Evolutionary conservation across 2,888 invertebrate species (phyloP), one percentile per base, ranked within the genome.

Genomic region (Linnaemya tessellans): DNA sequence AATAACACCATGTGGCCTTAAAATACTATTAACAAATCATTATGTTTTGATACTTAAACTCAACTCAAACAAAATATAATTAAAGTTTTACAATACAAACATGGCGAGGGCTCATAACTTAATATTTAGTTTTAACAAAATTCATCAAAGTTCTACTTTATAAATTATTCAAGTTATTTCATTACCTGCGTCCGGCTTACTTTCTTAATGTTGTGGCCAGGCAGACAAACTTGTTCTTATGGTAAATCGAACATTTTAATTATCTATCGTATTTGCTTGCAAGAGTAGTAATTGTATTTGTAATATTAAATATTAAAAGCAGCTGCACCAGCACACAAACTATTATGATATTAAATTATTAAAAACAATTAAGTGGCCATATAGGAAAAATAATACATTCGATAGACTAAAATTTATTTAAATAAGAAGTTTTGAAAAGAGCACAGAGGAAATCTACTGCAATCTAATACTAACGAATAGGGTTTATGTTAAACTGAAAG

Each of bases 1-100:
- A 84, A 84, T 84, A 84, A 84, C 80, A 84, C 70, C 65, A 80
- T 80, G 80, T 84, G 80, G 84, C 64, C 75, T 70, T 70, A 80
- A 77, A 80, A 71, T 80, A 35, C 64, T 43, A 80, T 84, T 80
- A 84, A 84, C 80, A 84, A 71, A 80, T 80, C 70, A 80, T 84
- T 80, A 71, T 71, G 75, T 65, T 68, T 71, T 30, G 8, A 60
- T 43, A 65, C 46, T 65, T 67, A 49, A 79, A 71, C 54, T 56
- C 30, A 75, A 56, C 41, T 41, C 11, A 41, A 74, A 51, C 43
- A 20, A 54, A 70, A 35, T 51, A 62, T 62, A 70, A 79, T 70
- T 54, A 78, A 78, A 60, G 9, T 67, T 67, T 77, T 46, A 77
- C 46, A 58, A 67, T 11, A 11, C 15, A 10, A 43, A 35, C 20